Base-by-base conservation (phyloP, 2,888 invertebrate genomes). In the Drosophila infuscata region DNA sequence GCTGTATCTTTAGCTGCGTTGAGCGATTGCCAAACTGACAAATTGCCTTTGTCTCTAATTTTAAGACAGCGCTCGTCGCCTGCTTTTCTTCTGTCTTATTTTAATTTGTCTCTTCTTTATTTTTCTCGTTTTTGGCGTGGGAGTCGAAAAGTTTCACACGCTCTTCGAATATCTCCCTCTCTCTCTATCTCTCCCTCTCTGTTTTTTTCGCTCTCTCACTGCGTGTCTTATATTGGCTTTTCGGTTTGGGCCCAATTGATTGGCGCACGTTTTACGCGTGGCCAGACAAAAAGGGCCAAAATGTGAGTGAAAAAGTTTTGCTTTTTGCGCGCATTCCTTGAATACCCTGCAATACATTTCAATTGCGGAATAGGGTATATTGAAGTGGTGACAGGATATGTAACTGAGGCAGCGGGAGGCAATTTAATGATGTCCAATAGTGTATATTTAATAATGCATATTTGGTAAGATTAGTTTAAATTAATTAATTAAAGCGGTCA, bases 211-310 rank as follows among this genome's bases (percentile, higher is more conserved):
- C n/a, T 58, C 12, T 52, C 49, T 61, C 17, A 43, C 65, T 54
- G 52, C 67, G 48, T 66, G 63, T 30, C 38, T 43, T 12, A n/a
- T 53, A 29, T 38, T 63, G 32, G 15, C 49, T 51, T 43, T 66
- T 65, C 17, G 20, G 30, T 53, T 59, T 66, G 63, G 61, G 70
- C 65, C 69, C 83, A 87, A 85, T 89, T 89, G 85, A 85, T 87
- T 89, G 85, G 85, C 88, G 85, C 89, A 85, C 89, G 86, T 87
- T 89, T 87, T 85, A 82, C 89, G 87, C 89, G 87, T 88, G 89
- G 69, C 73, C 49, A 65, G 57, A 61, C 52, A 52, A 49, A 52
- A 20, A 12, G 38, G 30, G 53, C 65, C 66, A 66, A 66, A 70
- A 70, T 46, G 51, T 36, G 9, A 49, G 41, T 41, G 63, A 32